These are phyloP conservation scores for Uloborus plumipes DNA, from an alignment of 2,888 invertebrate genomes.

Conservation along the genomic window DNA sequence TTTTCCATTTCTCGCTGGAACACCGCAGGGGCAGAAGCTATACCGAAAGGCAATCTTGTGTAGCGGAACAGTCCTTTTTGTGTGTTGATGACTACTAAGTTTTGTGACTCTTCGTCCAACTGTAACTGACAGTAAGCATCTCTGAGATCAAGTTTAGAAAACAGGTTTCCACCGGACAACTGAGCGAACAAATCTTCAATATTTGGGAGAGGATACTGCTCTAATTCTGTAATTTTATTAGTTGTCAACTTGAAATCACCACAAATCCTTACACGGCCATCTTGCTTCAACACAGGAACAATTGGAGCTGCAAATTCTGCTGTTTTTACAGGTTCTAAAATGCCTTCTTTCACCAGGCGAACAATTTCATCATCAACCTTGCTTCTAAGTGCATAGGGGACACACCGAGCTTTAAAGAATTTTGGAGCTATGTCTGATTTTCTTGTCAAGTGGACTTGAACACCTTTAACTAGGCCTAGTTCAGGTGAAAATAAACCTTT, in stretches of 20 bases:
- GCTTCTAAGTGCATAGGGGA: slow-evolving; percentile 13
- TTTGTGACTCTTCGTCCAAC: slow-evolving; percentile 14
- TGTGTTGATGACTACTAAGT: slow-evolving; percentile 20
- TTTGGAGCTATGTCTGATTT: neutral
- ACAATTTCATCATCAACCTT: slow-evolving; percentile 20
- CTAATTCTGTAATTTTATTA: slow-evolving; percentile 11
- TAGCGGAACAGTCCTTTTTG: slow-evolving; percentile 20
- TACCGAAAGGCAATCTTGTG: slow-evolving; percentile 13
- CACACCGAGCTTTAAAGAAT: slow-evolving; percentile 16
- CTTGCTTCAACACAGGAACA: slow-evolving; percentile 19
- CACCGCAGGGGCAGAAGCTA: slow-evolving; percentile 22
- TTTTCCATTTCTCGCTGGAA: slow-evolving; percentile 14
- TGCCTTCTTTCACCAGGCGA: slow-evolving; percentile 1
- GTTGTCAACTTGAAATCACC: slow-evolving; percentile 37
- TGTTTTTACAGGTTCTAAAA: slow-evolving; percentile 15
- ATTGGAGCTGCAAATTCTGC: slow-evolving; percentile 25
- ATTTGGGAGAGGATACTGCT: slow-evolving; percentile 21
- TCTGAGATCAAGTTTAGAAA: slow-evolving; percentile 23
- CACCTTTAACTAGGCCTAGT: neutral
- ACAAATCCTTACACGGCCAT: slow-evolving; percentile 17
- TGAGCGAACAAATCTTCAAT: slow-evolving; percentile 14
- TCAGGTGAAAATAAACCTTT: neutral
- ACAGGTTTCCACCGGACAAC: slow-evolving; percentile 11
- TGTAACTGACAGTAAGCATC: slow-evolving; percentile 38
- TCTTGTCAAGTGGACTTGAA: slow-evolving; percentile 17